These are phyloP conservation scores for Euclidia mi DNA, from an alignment of 2,888 invertebrate genomes.

Conservation along the genomic window DNA sequence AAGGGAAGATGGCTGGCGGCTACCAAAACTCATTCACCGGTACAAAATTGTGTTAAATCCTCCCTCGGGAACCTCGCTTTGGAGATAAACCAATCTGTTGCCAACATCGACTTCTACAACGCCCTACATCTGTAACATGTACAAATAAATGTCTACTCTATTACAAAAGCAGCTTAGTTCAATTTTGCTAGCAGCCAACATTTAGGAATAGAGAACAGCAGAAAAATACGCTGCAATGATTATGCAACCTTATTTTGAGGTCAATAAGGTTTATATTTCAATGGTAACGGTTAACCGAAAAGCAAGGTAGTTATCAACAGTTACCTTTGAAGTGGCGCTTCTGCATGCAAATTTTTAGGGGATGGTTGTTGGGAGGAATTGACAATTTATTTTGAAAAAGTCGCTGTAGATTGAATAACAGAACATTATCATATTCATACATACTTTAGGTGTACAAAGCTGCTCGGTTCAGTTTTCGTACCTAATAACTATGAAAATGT, in stretches of 20 bases:
- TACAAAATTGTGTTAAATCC: slow-evolving; percentile 84
- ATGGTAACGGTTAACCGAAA: slow-evolving; percentile 37
- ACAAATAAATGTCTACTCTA: slow-evolving; percentile 24
- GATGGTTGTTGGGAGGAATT: slow-evolving; percentile 69
- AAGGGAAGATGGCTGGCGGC: slow-evolving; percentile 83
- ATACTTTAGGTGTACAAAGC: slow-evolving; percentile 8
- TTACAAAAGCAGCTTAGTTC: accelerated
- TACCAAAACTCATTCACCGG: slow-evolving; percentile 90
- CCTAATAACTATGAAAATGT: no score
- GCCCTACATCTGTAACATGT: neutral
- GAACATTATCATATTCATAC: slow-evolving; percentile 21
- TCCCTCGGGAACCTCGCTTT: slow-evolving; percentile 76
- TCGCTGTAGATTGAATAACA: slow-evolving; percentile 45
- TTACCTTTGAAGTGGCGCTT: slow-evolving; percentile 89
- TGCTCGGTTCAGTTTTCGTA: no score
- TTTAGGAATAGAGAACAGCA: slow-evolving; percentile 23
- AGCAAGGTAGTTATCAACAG: slow-evolving; percentile 79
- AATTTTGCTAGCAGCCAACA: slow-evolving; percentile 13
- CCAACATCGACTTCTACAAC: slow-evolving; percentile 10
- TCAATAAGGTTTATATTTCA: slow-evolving; percentile 30
- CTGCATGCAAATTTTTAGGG: slow-evolving; percentile 87
- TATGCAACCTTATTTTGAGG: slow-evolving; percentile 1
- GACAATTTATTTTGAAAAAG: slow-evolving; percentile 71
- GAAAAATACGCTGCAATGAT: slow-evolving; percentile 14
- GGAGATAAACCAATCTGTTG: slow-evolving; percentile 77